Percentiles rank a stretch among this genome's conserved stretches.
These are phyloP conservation scores for Cebidichthys violaceus DNA, from an alignment of 2,113 vertebrate genomes.

Conservation along the genomic window DNA sequence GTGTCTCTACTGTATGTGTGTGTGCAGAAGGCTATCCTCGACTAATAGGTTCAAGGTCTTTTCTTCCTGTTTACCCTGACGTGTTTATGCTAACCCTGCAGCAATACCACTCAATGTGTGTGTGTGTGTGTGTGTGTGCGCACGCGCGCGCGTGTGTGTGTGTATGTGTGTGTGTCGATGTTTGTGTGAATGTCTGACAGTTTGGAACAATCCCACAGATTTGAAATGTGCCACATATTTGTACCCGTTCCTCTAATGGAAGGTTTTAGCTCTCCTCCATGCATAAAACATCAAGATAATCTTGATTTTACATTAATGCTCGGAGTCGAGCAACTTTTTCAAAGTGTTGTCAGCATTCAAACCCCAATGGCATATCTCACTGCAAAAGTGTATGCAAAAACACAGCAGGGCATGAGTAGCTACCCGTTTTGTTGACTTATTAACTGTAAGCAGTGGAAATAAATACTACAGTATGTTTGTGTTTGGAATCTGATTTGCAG, in stretches of 20 bases:
- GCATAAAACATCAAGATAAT: conserved; percentile 36
- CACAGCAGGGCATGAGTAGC: conserved; percentile 18
- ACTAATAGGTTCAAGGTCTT: conserved; percentile 64
- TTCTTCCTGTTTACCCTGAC: conserved; percentile 74
- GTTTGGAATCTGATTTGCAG: conserved; percentile 34
- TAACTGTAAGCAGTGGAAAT: conserved; percentile 43
- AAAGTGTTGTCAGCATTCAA: conserved; percentile 42
- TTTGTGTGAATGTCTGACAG: conserved; percentile 43
- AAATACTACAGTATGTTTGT: conserved; percentile 44
- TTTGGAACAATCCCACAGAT: conserved; percentile 39
- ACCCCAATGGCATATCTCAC: conserved; percentile 26
- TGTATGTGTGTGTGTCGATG: conserved; percentile 7
- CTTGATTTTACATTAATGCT: conserved; percentile 29
- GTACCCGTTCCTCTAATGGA: conserved; percentile 22
- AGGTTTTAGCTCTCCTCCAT: conserved; percentile 20
- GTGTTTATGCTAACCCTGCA: conserved; percentile 71
- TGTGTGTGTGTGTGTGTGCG: conserved; percentile 2
- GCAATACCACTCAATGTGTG: conserved; percentile 51
- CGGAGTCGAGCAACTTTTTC: conserved; percentile 19
- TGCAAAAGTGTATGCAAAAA: conserved; percentile 27
- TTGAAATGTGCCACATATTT: conserved; percentile 17
- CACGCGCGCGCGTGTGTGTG: conserved; percentile 11
- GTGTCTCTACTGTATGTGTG: conserved; percentile 31
- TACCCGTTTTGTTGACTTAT: conserved; percentile 48
- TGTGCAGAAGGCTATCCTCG: conserved; percentile 35